phyloP scores from a whole-genome alignment of 2,797 vertebrate species.

The Acrossocheilus fasciatus region DNA sequence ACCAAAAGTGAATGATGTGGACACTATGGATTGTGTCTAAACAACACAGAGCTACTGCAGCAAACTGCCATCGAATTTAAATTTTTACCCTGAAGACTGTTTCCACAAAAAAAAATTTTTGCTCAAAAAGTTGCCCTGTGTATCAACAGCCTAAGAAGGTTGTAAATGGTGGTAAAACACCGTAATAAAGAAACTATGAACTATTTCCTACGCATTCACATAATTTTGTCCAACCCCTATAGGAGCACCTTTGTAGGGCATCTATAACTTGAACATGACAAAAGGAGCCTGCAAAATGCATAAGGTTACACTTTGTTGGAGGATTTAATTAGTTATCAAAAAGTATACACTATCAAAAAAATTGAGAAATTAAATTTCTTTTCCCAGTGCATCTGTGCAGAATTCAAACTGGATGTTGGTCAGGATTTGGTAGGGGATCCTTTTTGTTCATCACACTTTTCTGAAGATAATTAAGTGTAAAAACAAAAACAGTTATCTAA shows the following conservation, averaged over 20 bases:
- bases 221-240: not conserved
- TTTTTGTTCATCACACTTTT: not conserved
- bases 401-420: not conserved
- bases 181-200: not conserved
- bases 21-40: not conserved
- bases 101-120: too few relatives aligned
- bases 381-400: not conserved
- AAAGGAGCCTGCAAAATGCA: not conserved
- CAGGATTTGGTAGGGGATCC: not conserved
- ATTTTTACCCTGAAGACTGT: too few relatives aligned
- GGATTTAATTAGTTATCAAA: not conserved
- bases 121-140: too few relatives aligned
- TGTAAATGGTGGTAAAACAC: too few relatives aligned
- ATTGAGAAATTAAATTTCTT: too few relatives aligned
- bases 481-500: constrained; percentile 2
- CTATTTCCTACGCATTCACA: not conserved
- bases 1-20: not conserved
- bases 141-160: too few relatives aligned
- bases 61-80: too few relatives aligned
- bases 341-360: not conserved
- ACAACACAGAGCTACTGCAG: too few relatives aligned
- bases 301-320: not conserved
- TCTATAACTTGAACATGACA: not conserved
- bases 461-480: not conserved
- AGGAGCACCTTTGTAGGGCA: not conserved